Conservation (phyloP, 2,888 invertebrate genomes). For the Anthrax anthrax region DNA sequence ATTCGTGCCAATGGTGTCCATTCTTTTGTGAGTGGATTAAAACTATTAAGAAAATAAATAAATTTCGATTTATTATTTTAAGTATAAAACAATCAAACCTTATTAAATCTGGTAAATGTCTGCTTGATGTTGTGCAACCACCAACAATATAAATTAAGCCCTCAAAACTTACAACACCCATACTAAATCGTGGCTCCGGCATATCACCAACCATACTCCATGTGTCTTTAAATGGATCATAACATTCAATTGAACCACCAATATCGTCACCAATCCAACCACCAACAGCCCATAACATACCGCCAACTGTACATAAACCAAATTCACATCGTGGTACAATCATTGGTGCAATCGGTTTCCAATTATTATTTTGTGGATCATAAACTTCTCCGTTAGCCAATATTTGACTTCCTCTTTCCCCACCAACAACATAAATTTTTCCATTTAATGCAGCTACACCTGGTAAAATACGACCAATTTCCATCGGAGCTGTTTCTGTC, state of each 20-base stretch:
- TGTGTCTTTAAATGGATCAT: constrained; percentile 60
- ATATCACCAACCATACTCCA: constrained; percentile 68
- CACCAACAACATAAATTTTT: constrained; percentile 80
- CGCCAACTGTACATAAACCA: constrained; percentile 71
- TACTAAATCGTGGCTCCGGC: constrained; percentile 76
- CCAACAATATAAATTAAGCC: constrained; percentile 72
- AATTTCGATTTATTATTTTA: neutral
- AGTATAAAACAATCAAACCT: constrained; percentile 18
- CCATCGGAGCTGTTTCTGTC: constrained; percentile 68
- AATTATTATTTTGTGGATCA: constrained; percentile 51
- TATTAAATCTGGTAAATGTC: constrained; percentile 65
- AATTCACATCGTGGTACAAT: constrained; percentile 79
- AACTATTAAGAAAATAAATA: constrained; percentile 36
- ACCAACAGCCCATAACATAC: constrained; percentile 73
- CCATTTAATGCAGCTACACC: constrained; percentile 75
- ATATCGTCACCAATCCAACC: constrained; percentile 91
- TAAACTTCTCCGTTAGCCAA: constrained; percentile 76
- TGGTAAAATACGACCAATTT: constrained; percentile 71
- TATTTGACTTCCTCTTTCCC: constrained; percentile 80
- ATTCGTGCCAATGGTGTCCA: constrained; percentile 66
- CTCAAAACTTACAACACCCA: constrained; percentile 66
- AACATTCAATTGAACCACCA: constrained; percentile 75
- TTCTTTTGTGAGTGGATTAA: constrained; percentile 64
- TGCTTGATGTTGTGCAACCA: constrained; percentile 67
- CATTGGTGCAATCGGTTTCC: constrained; percentile 54